phyloP scores from a whole-genome alignment of 2,888 invertebrate genomes.

The Calliopum simillimum region DNA sequence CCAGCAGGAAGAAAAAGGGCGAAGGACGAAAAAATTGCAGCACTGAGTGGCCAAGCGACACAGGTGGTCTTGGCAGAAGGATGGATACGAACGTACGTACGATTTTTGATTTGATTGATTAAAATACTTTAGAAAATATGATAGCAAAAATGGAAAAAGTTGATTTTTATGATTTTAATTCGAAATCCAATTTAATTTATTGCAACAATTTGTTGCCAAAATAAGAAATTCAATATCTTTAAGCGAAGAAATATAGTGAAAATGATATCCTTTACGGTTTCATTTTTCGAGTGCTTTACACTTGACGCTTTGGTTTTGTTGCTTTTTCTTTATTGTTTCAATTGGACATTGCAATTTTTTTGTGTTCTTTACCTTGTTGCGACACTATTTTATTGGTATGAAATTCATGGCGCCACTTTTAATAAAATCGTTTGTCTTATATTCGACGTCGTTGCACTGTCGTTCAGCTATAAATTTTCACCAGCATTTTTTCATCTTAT shows the following conservation, averaged over 20 bases:
- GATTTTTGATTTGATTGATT: constrained; percentile 1
- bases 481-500: too few species aligned
- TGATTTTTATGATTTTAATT: not conserved
- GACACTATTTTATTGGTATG: too few species aligned
- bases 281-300: too few species aligned
- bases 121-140: constrained; percentile 1
- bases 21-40: not conserved
- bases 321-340: not conserved
- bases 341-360: constrained; percentile 10
- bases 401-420: too few species aligned
- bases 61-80: not conserved
- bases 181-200: not conserved
- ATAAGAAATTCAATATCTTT: not conserved
- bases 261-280: not conserved
- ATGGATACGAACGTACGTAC: not conserved
- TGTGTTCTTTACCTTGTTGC: too few species aligned
- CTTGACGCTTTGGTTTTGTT: not conserved
- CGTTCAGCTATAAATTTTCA: too few species aligned
- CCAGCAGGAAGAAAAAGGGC: not conserved
- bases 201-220: constrained; percentile 7
- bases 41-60: not conserved
- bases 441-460: too few species aligned
- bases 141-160: not conserved
- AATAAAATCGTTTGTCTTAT: too few species aligned
- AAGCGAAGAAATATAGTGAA: not conserved